These are phyloP conservation scores for Columba janthina DNA, from an alignment of 2,113 vertebrate species.

Conservation along the genomic window DNA sequence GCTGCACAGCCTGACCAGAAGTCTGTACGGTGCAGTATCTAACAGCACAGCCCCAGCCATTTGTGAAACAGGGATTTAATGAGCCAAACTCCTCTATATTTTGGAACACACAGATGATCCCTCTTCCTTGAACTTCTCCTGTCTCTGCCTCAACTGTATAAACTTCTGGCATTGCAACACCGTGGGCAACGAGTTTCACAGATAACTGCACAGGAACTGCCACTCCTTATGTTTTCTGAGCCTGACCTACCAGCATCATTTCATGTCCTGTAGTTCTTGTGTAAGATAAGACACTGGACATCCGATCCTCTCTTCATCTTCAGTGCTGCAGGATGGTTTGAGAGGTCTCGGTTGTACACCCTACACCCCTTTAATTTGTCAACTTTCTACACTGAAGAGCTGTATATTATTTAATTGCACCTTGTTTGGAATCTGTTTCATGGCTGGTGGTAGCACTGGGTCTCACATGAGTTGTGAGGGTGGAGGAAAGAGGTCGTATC, in stretches of 20 bases:
- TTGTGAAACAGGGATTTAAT: background rate
- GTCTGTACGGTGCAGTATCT: background rate
- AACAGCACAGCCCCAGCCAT: background rate
- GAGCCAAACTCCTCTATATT: background rate
- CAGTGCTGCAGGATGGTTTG: background rate
- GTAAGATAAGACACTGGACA: background rate
- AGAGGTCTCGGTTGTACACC: background rate
- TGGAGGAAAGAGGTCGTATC: background rate
- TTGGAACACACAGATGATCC: background rate
- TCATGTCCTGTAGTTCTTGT: background rate
- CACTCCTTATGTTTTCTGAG: background rate
- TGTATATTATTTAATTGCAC: background rate
- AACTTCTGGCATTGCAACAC: background rate
- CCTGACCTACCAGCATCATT: background rate
- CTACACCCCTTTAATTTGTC: background rate
- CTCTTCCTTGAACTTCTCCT: background rate
- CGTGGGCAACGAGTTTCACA: background rate
- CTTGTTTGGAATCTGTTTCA: background rate
- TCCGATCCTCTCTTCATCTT: background rate
- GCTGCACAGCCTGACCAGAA: background rate
- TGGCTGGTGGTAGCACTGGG: background rate
- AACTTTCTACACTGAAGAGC: background rate
- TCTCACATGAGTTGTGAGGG: rapidly evolving
- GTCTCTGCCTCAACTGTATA: background rate
- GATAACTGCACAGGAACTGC: background rate